Evolutionary conservation across 2,113 vertebrate species (phyloP), one percentile per base, ranked within the genome.

Genomic region (Gobius niger): DNA sequence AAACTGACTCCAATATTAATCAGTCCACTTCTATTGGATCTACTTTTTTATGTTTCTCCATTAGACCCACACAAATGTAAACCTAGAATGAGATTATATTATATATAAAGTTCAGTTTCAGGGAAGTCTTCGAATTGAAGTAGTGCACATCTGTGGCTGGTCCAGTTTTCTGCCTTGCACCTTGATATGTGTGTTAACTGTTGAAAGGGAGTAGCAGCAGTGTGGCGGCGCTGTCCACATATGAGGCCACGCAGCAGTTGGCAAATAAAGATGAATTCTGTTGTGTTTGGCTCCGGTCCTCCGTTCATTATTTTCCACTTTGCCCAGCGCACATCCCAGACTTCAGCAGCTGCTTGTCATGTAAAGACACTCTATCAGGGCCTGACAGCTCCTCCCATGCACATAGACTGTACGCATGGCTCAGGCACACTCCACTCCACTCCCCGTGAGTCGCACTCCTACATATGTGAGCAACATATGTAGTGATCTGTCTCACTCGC

Each of bases 181-280:
- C 46, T 63, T 44, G 53, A 50, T 69, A 62, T 81, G 63, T 50
- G 57, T 79, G 51, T 77, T 44, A 63, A 69, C 47, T 63, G 60
- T 75, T 68, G 67, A 68, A 67, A 89, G 85, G 88, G 87, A 72
- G 90, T 90, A 91, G 90, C 80, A 44, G 82, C 75, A 82, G 85
- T 85, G 85, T 83, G 88, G 85, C 86, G 77, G 82, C 84, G 82
- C 86, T 90, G 91, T 91, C 80, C 88, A 78, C 86, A 85, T 85
- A 87, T 85, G 84, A 88, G 92, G 80, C 75, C 76, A 66, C 87
- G 92, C 85, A 92, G 95, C 94, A 95, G 94, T 94, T 95, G 94
- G 95, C 88, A 93, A 94, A 93, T 95, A 93, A 93, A 96, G 96
- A 98, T 95, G 93, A 95, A 96, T 97, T 94, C 92, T 93, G 91